Percentiles rank a stretch among this genome's conserved stretches.
Evolutionary conservation across 1,140 invertebrate genomes (phyloP).

Genomic region (Carposina sasakii): DNA sequence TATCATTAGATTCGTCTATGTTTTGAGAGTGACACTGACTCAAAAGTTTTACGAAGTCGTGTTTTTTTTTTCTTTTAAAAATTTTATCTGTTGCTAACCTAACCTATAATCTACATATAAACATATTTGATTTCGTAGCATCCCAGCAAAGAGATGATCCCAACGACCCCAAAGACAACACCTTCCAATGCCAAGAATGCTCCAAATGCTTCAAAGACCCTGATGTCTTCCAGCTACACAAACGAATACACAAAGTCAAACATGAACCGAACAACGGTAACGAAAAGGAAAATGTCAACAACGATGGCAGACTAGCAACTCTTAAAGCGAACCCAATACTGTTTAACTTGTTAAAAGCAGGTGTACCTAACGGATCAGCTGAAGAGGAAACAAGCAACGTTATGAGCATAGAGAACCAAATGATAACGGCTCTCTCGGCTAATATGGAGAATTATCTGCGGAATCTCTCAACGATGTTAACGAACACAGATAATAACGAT

Average conservation of each 20-base stretch:
- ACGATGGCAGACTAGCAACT: slow-evolving; percentile 23
- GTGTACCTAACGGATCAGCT: slow-evolving; percentile 10
- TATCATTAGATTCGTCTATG: too few species aligned
- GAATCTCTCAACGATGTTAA: slow-evolving; percentile 38
- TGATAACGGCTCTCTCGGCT: slow-evolving; percentile 40
- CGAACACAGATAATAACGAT: slow-evolving; percentile 16
- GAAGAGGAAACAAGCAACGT: slow-evolving; percentile 33
- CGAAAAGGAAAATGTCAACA: slow-evolving; percentile 26
- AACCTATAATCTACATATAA: too few species aligned
- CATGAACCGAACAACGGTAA: slow-evolving; percentile 5
- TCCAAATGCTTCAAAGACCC: slow-evolving; percentile 61
- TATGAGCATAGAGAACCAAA: slow-evolving; percentile 43
- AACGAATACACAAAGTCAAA: slow-evolving; percentile 29
- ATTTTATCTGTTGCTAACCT: too few species aligned
- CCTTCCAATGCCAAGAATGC: slow-evolving; percentile 50
- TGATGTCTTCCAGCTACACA: slow-evolving; percentile 53
- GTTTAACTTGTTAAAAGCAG: slow-evolving; percentile 39
- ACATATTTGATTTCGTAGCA: too few species aligned
- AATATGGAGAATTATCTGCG: slow-evolving; percentile 50
- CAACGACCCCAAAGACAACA: slow-evolving; percentile 23
- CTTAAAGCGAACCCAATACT: slow-evolving; percentile 53
- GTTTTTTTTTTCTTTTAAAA: too few species aligned
- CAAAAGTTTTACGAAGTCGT: too few species aligned
- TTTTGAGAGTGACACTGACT: too few species aligned
- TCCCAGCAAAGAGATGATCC: too few species aligned